Evolutionary conservation across 2,797 vertebrate genomes (phyloP).

Genomic region (Rhinophrynus dorsalis): DNA sequence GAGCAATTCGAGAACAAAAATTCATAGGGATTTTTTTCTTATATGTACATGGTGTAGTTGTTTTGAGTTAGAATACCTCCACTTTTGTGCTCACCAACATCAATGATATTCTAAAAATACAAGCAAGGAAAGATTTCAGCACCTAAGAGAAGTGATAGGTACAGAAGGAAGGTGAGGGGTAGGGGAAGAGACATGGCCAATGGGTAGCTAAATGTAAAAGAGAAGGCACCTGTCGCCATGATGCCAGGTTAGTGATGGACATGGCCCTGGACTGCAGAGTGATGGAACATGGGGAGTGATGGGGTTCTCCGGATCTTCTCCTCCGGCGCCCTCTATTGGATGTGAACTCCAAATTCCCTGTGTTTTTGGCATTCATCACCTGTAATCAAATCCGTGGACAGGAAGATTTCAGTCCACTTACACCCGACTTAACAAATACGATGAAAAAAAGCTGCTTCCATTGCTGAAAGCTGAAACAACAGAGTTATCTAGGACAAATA

Average conservation of each 20-base stretch:
- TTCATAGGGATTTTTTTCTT: too few species aligned
- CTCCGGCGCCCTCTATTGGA: slow-evolving; percentile 55
- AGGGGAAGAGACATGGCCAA: slow-evolving; percentile 6
- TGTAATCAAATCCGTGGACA: slow-evolving; percentile 57
- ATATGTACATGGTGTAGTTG: too few species aligned
- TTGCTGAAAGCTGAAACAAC: background rate
- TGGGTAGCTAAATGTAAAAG: slow-evolving; percentile 28
- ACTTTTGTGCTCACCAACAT: background rate
- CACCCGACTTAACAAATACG: slow-evolving; percentile 5
- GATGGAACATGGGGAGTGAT: slow-evolving; percentile 53
- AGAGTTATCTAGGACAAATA: background rate
- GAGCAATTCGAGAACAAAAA: too few species aligned
- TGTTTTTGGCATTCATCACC: slow-evolving; percentile 62
- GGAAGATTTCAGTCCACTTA: slow-evolving; percentile 37
- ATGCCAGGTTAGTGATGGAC: slow-evolving; percentile 58
- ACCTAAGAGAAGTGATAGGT: slow-evolving; percentile 21
- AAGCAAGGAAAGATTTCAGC: slow-evolving; percentile 21
- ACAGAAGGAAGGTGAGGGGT: slow-evolving; percentile 15
- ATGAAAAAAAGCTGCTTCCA: background rate
- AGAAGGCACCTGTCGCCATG: slow-evolving; percentile 59
- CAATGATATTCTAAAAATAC: background rate
- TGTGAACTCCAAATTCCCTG: slow-evolving; percentile 58
- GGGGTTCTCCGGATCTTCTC: slow-evolving; percentile 60
- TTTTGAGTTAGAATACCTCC: too few species aligned
- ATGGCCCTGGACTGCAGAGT: slow-evolving; percentile 56